Base-by-base conservation (phyloP, 2,113 vertebrate genomes). In the Amazona guildingii region DNA sequence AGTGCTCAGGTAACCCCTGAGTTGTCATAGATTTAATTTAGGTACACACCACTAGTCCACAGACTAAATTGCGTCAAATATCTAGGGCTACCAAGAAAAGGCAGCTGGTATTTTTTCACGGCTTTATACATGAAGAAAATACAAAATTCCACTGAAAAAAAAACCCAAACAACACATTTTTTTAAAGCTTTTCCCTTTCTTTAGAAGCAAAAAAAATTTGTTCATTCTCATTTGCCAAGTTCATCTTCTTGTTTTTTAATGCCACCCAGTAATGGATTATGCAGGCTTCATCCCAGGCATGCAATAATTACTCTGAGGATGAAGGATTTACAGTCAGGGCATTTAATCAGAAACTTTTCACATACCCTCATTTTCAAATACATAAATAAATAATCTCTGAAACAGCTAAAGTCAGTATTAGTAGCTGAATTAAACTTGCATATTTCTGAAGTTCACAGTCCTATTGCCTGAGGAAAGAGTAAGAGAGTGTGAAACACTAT, bases 311-410 rank as follows among this genome's bases (percentile, higher is more conserved):
- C 48, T 78, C 80, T 74, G 43, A 70, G 39, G 1, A 55, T 78
- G 74, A 86, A 76, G 57, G n/a, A 82, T 46, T 92, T 95, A 61
- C 31, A 83, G 39, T 46, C 62, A 76, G 67, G 62, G 44, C 17
- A 8, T 81, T 86, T 89, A 91, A 94, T 52, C 1, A 3, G 83
- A 41, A 92, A 85, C 59, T 79, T 91, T 94, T 82, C 74, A 84
- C n/a, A 54, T 37, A 20, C 2, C 13, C 11, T 79, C 33, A 54
- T 76, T 92, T 91, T 92, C 66, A 94, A 92, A 79, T 33, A 55
- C 84, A 69, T 95, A 91, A 92, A 92, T 92, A 95, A 88, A 94
- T 95, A 82, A 94, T 79, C 66, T 89, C 70, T 61, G 74, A 91
- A 91, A 35, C 35, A 94, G 62, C 48, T 79, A 82, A 92, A 91